Evolutionary conservation across 2,888 invertebrate species (phyloP), one percentile per base, ranked within the genome.

Genomic region (Apotomis capreana): DNA sequence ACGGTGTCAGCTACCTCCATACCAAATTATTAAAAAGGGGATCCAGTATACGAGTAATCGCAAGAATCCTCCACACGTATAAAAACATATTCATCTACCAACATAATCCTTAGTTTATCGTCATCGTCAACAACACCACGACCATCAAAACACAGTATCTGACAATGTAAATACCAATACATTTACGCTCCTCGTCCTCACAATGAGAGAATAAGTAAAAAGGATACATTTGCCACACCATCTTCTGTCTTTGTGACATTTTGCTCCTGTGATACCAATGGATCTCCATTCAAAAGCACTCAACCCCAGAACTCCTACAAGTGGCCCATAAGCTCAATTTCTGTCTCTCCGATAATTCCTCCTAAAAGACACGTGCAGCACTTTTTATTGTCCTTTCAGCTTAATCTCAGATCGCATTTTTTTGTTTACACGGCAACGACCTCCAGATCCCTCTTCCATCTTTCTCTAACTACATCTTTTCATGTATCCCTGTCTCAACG

Each of bases 371-470:
- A 73, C 69, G 68, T 73, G 69, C 68, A 72, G 68, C 63, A 59
- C 64, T 73, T 69, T 69, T 69, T 60, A 73, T 59, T 73, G 62
- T 68, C 72, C 69, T 75, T 76, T 74, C 44, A 74, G 76, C 75
- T 80, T 86, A 84, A 87, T 87, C 87, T 88, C 80, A 83, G 83
- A 88, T 87, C 86, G 83, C 76, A 65, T 74, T 81, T 84, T 88
- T 87, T 88, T 83, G 82, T 87, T 87, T 85, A 84, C 84, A 84
- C 81, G 90, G 83, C 90, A 91, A 88, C 87, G 89, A 90, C 89
- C 90, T 89, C 81, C 77, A 78, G 81, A 78, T 81, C 81, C 82
- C 78, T 81, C 77, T 78, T 75, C 70, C 78, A 69, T 83, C 84
- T 80, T 82, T 81, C 80, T 87, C 83, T 80, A 82, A 84, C 84